These are phyloP conservation scores for Molorchus minor DNA, from an alignment of 2,888 invertebrate genomes.

Conservation along the genomic window DNA sequence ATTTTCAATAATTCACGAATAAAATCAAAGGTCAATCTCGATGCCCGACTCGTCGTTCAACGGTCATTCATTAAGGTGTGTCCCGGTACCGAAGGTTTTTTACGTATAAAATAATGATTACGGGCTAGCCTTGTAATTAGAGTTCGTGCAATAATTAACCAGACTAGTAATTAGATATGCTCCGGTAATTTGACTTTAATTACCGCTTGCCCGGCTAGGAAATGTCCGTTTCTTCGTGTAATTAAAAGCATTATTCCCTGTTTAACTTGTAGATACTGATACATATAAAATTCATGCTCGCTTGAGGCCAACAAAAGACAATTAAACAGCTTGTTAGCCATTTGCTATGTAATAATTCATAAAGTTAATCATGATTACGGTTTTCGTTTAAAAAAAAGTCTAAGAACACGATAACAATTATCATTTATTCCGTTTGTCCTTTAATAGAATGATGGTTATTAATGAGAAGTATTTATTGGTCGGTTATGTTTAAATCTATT, in stretches of 20 bases:
- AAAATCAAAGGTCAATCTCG: constrained; percentile 22
- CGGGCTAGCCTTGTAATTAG: constrained; percentile 17
- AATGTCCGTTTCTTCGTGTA: constrained; percentile 20
- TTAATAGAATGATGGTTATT: constrained; percentile 9
- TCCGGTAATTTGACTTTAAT: constrained; percentile 38
- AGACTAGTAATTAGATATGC: constrained; percentile 37
- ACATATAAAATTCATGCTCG: constrained; percentile 25
- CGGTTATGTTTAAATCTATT: background rate
- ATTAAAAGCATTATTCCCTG: constrained; percentile 25
- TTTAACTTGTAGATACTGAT: constrained; percentile 22
- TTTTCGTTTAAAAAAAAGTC: constrained; percentile 13
- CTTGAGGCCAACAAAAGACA: constrained; percentile 33
- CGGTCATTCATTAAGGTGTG: constrained; percentile 35
- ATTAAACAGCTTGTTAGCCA: constrained; percentile 27
- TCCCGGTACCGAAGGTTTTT: constrained; percentile 37
- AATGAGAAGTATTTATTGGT: constrained; percentile 12
- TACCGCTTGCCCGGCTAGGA: constrained; percentile 19
- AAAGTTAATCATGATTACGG: constrained; percentile 21
- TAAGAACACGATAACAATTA: constrained; percentile 17
- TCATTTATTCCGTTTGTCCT: constrained; percentile 14
- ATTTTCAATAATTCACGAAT: constrained; percentile 18
- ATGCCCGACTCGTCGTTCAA: constrained; percentile 25
- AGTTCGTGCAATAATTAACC: constrained; percentile 14
- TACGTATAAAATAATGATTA: constrained; percentile 38
- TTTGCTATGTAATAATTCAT: constrained; percentile 23